phyloP scores from a whole-genome alignment of 2,888 invertebrate genomes.

The Gymnocheta viridis region DNA sequence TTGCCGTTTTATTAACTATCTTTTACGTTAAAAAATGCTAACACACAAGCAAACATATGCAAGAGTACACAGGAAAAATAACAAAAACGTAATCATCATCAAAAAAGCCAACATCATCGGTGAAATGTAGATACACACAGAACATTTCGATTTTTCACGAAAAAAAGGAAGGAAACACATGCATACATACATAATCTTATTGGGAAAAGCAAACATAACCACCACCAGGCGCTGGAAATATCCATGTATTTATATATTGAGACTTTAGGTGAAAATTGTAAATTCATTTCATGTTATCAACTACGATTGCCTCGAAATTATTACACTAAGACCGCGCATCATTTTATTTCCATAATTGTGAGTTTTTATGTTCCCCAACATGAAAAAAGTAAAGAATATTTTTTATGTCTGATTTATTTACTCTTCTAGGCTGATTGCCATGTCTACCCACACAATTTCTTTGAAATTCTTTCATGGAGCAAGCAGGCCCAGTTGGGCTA shows the following conservation, averaged over 20 bases:
- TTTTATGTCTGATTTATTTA: slow-evolving; percentile 50
- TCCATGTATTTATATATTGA: not conserved
- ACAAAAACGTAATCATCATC: slow-evolving; percentile 19
- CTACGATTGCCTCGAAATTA: slow-evolving; percentile 21
- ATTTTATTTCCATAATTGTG: slow-evolving; percentile 46
- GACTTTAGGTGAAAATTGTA: not conserved
- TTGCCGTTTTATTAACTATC: slow-evolving; percentile 36
- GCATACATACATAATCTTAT: not conserved
- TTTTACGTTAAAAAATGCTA: slow-evolving; percentile 9
- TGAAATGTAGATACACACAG: slow-evolving; percentile 59
- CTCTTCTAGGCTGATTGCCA: slow-evolving; percentile 46
- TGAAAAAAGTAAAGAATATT: slow-evolving; percentile 10
- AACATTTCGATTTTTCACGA: slow-evolving; percentile 68
- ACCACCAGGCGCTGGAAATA: not conserved
- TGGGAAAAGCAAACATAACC: not conserved
- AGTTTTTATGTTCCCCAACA: slow-evolving; percentile 23
- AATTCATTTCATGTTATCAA: slow-evolving; percentile 26
- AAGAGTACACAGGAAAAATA: slow-evolving; percentile 14
- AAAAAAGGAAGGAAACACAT: slow-evolving; percentile 33
- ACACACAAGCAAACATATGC: slow-evolving; percentile 14
- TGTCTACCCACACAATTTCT: slow-evolving; percentile 54
- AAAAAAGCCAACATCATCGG: slow-evolving; percentile 19
- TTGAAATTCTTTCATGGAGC: slow-evolving; percentile 83
- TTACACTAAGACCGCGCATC: slow-evolving; percentile 54
- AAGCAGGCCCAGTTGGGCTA: slow-evolving; percentile 92